Conservation (phyloP, 2,797 vertebrate species). For the Mormyrus hasselquistii region DNA sequence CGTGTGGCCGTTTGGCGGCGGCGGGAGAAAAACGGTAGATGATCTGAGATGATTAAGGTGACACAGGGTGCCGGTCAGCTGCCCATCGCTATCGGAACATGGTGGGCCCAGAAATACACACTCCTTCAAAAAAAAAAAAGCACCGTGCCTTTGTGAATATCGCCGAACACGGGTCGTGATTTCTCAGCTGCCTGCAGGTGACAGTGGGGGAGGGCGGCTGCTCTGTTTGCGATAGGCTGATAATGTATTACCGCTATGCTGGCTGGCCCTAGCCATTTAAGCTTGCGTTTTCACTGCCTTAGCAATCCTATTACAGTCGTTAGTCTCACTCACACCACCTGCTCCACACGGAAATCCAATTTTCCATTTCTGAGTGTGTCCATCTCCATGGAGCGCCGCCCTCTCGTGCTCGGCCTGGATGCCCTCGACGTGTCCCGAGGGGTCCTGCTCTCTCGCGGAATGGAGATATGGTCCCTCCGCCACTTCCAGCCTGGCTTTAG, state of each 20-base stretch:
- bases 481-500: not conserved
- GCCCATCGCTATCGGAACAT: not conserved
- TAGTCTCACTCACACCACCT: constrained; percentile 22
- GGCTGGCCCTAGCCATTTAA: not conserved
- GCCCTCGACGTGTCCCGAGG: not conserved
- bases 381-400: not conserved
- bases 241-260: constrained; percentile 17
- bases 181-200: not conserved
- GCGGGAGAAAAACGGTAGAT: too few species aligned
- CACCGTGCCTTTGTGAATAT: not conserved
- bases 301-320: constrained; percentile 22
- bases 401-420: not conserved
- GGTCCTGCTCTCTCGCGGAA: not conserved
- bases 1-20: not conserved
- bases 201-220: not conserved
- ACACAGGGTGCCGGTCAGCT: not conserved
- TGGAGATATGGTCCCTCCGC: too few species aligned
- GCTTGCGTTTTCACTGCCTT: constrained; percentile 10
- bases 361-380: constrained; percentile 13
- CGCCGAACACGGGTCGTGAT: not conserved
- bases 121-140: not conserved
- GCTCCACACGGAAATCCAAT: constrained; percentile 22
- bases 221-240: not conserved
- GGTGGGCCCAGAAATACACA: not conserved
- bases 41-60: not conserved